phyloP scores from a whole-genome alignment of 2,113 vertebrate genomes.

The Tragelaphus buxtoni region DNA sequence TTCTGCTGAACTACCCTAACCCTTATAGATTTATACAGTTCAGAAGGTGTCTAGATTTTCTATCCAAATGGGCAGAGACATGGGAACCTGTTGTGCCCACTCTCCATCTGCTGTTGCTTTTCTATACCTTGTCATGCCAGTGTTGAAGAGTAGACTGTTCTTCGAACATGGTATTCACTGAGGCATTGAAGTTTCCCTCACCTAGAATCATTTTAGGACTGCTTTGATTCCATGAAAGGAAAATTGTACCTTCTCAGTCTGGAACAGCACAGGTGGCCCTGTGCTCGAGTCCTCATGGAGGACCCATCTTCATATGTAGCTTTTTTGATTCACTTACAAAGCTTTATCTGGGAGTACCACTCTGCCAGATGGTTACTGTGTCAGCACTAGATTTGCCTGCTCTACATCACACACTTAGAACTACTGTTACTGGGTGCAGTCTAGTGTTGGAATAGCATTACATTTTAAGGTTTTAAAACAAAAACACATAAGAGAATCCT shows the following conservation, averaged over 20 bases:
- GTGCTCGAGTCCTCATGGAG: too few species aligned
- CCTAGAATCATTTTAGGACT: neutral
- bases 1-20: neutral
- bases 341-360: neutral
- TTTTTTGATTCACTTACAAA: neutral
- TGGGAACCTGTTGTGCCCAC: neutral
- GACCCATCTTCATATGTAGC: neutral
- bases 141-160: neutral
- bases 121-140: neutral
- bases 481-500: neutral
- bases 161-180: neutral
- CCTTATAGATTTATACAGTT: neutral
- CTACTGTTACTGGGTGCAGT: neutral
- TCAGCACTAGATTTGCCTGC: neutral
- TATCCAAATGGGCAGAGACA: neutral
- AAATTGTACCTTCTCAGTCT: neutral
- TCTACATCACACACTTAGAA: neutral
- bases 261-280: neutral
- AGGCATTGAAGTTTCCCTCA: neutral
- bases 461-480: neutral
- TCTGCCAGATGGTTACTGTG: rapidly evolving
- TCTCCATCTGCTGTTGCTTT: neutral
- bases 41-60: neutral
- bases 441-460: neutral
- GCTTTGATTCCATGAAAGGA: neutral